Evolutionary conservation across 37 sponge, comb jelly and placozoan species (phyloP).

Genomic region (Aplysina aerophoba): DNA sequence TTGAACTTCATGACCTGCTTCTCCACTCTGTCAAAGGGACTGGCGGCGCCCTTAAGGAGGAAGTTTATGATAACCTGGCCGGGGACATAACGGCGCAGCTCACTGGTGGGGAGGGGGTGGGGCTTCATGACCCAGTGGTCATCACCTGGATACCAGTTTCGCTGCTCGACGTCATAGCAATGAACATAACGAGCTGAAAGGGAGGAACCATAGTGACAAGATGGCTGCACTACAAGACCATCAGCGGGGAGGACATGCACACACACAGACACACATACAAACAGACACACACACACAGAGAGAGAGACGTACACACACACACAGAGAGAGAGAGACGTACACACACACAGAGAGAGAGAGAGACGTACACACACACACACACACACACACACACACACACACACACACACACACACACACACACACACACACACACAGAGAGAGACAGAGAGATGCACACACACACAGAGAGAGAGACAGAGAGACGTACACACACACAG

Average conservation of each 20-base stretch:
- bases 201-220: not conserved
- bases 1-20: slow-evolving; percentile 13
- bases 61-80: slow-evolving; percentile 28
- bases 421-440: not conserved
- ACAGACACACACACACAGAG: too few species aligned
- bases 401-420: slow-evolving; percentile 3
- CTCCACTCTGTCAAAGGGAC: slow-evolving; percentile 22
- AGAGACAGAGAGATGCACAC: not conserved
- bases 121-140: slow-evolving; percentile 35
- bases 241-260: not conserved
- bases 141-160: slow-evolving; percentile 28
- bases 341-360: too few species aligned
- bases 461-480: too few species aligned
- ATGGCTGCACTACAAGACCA: not conserved
- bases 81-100: not conserved
- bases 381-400: too few species aligned
- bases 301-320: not conserved
- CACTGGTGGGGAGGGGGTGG: not conserved
- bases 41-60: slow-evolving; percentile 20
- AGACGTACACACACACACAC: not conserved
- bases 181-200: slow-evolving; percentile 19
- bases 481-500: not conserved
- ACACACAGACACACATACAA: not conserved
- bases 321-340: not conserved
- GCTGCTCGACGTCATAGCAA: slow-evolving; percentile 14